These are phyloP conservation scores for Rhizomys pruinosus DNA, from an alignment of 2,113 vertebrate genomes.

Conservation along the genomic window DNA sequence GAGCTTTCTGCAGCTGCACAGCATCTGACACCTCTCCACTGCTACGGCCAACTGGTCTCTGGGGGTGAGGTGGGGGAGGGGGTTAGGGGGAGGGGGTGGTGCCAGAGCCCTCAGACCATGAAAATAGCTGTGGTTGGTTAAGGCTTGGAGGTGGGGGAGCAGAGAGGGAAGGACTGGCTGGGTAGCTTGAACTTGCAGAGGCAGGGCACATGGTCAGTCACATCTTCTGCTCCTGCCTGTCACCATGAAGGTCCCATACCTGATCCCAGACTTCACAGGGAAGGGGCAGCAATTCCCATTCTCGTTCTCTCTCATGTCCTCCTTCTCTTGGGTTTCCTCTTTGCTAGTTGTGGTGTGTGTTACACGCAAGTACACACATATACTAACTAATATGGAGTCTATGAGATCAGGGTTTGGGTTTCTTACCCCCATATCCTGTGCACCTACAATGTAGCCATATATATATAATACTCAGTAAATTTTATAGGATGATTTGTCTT, in stretches of 20 bases:
- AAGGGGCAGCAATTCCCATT: not conserved
- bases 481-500: not conserved
- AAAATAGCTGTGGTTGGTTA: not conserved
- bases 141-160: not conserved
- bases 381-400: not conserved
- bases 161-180: accelerated
- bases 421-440: not conserved
- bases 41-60: not conserved
- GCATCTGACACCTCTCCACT: not conserved
- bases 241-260: not conserved
- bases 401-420: not conserved
- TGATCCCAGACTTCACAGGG: not conserved
- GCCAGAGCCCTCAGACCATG: not conserved
- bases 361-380: not conserved
- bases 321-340: not conserved
- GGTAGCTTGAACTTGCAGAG: not conserved
- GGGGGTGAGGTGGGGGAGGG: too few relatives aligned
- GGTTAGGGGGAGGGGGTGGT: too few relatives aligned
- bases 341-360: not conserved
- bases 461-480: not conserved
- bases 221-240: not conserved
- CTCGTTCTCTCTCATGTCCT: not conserved
- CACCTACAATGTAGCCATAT: not conserved
- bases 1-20: not conserved
- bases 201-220: not conserved